These are phyloP conservation scores for Amphiura filiformis DNA, from an alignment of 35 echinoderm and acorn worm species.

Conservation along the genomic window DNA sequence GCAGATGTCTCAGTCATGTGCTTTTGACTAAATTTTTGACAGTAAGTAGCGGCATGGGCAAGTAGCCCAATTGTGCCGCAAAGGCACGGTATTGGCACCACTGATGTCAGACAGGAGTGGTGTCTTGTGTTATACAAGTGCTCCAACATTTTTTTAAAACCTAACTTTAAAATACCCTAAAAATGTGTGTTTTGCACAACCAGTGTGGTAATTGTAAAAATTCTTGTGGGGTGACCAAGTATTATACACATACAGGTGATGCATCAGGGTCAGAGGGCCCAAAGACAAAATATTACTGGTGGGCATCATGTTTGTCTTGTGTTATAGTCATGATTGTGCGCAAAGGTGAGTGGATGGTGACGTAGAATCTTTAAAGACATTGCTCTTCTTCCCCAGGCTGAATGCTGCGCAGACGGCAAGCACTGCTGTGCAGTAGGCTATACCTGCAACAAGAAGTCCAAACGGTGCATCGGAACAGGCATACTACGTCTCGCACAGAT, in stretches of 20 bases:
- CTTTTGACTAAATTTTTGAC: no score
- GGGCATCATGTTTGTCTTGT: not conserved
- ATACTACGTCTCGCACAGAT: not conserved
- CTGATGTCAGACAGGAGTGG: no score
- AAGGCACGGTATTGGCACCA: no score
- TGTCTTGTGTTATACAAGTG: no score
- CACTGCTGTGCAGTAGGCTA: constrained; percentile 25
- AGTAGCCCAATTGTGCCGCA: no score
- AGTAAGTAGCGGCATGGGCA: no score
- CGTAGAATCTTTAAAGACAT: not conserved
- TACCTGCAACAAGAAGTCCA: not conserved
- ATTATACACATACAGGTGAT: not conserved
- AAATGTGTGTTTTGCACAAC: no score
- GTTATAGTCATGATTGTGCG: not conserved
- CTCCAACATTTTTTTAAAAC: no score
- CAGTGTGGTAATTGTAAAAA: no score
- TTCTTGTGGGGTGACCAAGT: not conserved
- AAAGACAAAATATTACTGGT: not conserved
- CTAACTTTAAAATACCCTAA: no score
- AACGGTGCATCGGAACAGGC: not conserved
- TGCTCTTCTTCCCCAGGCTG: not conserved
- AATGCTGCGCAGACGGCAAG: not conserved
- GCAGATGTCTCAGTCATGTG: no score
- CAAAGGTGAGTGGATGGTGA: not conserved
- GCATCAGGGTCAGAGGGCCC: not conserved